These are phyloP conservation scores for Lerema accius DNA, from an alignment of 1,140 invertebrate genomes.

Conservation along the genomic window DNA sequence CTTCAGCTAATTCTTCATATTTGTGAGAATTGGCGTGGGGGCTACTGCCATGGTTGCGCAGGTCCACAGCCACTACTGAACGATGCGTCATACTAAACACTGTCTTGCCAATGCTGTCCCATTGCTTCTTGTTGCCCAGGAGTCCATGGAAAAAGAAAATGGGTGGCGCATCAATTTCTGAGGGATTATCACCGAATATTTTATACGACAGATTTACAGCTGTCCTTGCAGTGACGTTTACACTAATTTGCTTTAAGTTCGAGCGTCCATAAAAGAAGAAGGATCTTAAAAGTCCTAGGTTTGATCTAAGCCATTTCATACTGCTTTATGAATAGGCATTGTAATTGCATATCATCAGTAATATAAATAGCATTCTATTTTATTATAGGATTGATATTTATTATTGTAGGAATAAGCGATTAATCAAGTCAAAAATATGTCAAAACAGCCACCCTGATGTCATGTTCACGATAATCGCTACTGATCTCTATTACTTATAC, in stretches of 20 bases:
- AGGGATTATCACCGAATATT: slow-evolving; percentile 42
- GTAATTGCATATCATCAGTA: too few relatives aligned
- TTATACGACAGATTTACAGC: slow-evolving; percentile 55
- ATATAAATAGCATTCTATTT: too few relatives aligned
- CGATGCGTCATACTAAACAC: slow-evolving; percentile 85
- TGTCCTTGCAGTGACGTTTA: slow-evolving; percentile 28
- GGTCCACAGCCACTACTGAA: slow-evolving; percentile 91
- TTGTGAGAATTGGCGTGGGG: slow-evolving; percentile 88
- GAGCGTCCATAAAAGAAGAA: neutral
- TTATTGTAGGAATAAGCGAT: too few relatives aligned
- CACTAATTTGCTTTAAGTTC: neutral
- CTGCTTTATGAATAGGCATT: neutral
- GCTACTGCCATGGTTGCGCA: slow-evolving; percentile 96
- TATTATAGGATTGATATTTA: too few relatives aligned
- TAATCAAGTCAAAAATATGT: too few relatives aligned
- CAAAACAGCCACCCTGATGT: too few relatives aligned
- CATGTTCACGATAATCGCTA: too few relatives aligned
- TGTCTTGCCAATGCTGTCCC: slow-evolving; percentile 90
- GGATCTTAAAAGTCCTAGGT: neutral
- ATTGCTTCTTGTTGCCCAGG: slow-evolving; percentile 91
- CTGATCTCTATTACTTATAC: too few relatives aligned
- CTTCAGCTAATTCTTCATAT: slow-evolving; percentile 88
- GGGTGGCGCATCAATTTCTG: slow-evolving; percentile 77
- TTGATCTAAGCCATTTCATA: slow-evolving; percentile 7
- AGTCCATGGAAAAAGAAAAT: slow-evolving; percentile 93